Evolutionary conservation across 2,888 invertebrate species (phyloP).

Genomic region (Hermodice carunculata): DNA sequence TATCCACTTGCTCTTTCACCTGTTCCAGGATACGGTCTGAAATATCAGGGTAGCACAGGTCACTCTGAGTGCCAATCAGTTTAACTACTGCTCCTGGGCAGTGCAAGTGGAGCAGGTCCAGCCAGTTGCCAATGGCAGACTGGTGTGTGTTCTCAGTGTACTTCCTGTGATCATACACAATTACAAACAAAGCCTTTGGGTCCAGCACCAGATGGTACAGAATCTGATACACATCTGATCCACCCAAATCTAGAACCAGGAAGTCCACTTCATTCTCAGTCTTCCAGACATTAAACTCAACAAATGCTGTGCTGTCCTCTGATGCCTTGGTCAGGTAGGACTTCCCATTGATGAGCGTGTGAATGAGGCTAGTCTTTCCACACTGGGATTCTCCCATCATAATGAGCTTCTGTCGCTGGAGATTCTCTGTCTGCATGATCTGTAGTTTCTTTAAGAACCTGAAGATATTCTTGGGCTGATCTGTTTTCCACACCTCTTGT

Average conservation of each 20-base stretch:
- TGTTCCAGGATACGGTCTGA: slow-evolving; percentile 12
- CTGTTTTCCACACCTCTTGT: slow-evolving; percentile 65
- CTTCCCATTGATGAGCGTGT: slow-evolving; percentile 54
- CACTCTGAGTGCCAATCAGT: slow-evolving; percentile 63
- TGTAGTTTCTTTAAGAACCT: slow-evolving; percentile 56
- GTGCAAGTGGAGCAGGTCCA: slow-evolving; percentile 54
- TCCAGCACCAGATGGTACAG: slow-evolving; percentile 59
- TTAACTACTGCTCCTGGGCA: slow-evolving; percentile 63
- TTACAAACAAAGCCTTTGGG: slow-evolving; percentile 53
- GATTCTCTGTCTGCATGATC: slow-evolving; percentile 62
- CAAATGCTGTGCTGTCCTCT: slow-evolving; percentile 49
- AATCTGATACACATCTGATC: slow-evolving; percentile 55
- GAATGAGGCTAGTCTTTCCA: slow-evolving; percentile 64
- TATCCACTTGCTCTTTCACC: slow-evolving; percentile 45
- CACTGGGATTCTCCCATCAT: slow-evolving; percentile 60
- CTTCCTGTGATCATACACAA: slow-evolving; percentile 58
- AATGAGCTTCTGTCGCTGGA: slow-evolving; percentile 63
- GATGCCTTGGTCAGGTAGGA: slow-evolving; percentile 47
- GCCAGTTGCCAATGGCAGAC: slow-evolving; percentile 57
- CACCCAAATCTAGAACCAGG: slow-evolving; percentile 62
- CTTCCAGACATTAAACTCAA: slow-evolving; percentile 56
- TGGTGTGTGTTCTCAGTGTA: slow-evolving; percentile 51
- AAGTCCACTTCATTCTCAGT: slow-evolving; percentile 64
- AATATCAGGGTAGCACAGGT: slow-evolving; percentile 39
- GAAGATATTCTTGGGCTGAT: slow-evolving; percentile 60